phyloP scores from a whole-genome alignment of 2,113 vertebrate species.

The Pontoporia blainvillei region DNA sequence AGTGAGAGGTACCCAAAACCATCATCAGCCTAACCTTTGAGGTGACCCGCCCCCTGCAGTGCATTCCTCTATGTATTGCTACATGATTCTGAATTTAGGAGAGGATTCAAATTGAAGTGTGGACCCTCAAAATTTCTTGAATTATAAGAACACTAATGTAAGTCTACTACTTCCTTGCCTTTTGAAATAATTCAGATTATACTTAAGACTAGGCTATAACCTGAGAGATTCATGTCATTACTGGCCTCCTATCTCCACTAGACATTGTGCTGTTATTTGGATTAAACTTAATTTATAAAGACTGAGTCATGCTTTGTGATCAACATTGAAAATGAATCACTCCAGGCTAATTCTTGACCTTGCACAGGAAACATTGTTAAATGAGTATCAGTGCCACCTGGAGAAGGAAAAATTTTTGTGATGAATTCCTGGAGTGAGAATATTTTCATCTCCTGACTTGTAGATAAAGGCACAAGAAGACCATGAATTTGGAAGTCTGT shows the following conservation, averaged over 20 bases:
- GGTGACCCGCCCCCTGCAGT: background rate
- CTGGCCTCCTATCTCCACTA: rapidly evolving
- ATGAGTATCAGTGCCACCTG: background rate
- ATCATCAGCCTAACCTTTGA: background rate
- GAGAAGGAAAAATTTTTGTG: background rate
- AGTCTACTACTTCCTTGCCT: background rate
- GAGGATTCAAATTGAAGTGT: background rate
- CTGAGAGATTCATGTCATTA: background rate
- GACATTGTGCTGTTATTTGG: background rate
- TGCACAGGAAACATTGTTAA: background rate
- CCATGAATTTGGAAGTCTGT: background rate
- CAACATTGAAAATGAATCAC: background rate
- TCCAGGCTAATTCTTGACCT: background rate
- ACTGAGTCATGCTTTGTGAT: background rate
- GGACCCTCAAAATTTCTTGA: background rate
- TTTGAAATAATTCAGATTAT: background rate
- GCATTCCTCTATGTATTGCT: background rate
- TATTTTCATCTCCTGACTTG: background rate
- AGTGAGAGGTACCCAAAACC: background rate
- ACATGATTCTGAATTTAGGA: background rate
- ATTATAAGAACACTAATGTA: background rate
- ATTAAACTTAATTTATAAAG: background rate
- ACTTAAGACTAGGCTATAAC: background rate
- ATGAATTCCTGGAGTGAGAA: background rate
- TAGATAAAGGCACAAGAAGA: background rate